A percentile compares a stretch with the other conserved stretches of the same genome.
Evolutionary conservation across 2,888 invertebrate genomes (phyloP).

Genomic region (Yponomeuta cagnagella): DNA sequence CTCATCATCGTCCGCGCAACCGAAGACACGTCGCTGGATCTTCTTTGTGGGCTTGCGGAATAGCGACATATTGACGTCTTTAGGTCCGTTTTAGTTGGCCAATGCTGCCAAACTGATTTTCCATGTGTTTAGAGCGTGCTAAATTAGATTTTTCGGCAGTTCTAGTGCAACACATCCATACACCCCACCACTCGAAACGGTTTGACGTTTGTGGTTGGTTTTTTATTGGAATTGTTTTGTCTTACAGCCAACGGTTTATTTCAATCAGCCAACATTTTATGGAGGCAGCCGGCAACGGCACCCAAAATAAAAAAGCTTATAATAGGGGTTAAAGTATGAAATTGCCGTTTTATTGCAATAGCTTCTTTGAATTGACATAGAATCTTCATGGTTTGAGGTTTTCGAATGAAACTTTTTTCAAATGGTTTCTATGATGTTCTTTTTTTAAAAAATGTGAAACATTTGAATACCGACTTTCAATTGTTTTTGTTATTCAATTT

Average conservation of each 20-base stretch:
- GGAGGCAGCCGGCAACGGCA: too few species aligned
- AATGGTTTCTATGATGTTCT: too few species aligned
- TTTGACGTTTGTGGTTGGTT: background rate
- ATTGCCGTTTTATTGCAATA: too few species aligned
- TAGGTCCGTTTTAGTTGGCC: background rate
- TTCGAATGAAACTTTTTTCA: too few species aligned
- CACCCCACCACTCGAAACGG: background rate
- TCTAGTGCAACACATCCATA: background rate
- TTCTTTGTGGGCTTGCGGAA: conserved; percentile 92
- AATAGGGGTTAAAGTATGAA: too few species aligned
- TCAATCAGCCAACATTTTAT: background rate
- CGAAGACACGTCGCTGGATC: conserved; percentile 85
- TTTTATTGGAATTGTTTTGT: background rate
- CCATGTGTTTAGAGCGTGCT: background rate
- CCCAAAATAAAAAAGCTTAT: too few species aligned
- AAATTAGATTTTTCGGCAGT: background rate
- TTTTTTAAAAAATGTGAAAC: too few species aligned
- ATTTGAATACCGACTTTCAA: too few species aligned
- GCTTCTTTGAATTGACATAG: too few species aligned
- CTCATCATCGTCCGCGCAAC: conserved; percentile 77
- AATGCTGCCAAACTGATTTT: background rate
- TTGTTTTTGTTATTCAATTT: too few species aligned
- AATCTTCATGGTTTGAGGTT: too few species aligned
- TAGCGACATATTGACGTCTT: conserved; percentile 78
- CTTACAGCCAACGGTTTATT: background rate